These are phyloP conservation scores for Oreochromis niloticus DNA, from an alignment of 2,113 vertebrate genomes.

Conservation along the genomic window DNA sequence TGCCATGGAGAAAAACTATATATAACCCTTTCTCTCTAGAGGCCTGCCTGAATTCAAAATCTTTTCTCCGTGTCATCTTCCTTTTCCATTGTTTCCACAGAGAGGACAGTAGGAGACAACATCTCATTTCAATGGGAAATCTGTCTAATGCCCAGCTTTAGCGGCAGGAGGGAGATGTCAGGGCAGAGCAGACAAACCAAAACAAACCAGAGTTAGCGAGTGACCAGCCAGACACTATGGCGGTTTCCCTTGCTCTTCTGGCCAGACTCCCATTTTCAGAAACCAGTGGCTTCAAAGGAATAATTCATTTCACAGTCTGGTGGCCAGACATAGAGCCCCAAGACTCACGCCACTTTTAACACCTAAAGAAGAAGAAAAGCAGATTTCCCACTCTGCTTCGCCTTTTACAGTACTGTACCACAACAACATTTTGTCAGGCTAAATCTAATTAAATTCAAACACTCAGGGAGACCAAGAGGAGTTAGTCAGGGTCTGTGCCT, in stretches of 20 bases:
- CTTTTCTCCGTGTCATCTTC: neutral
- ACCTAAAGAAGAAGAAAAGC: constrained; percentile 23
- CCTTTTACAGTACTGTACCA: neutral
- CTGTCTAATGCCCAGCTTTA: neutral
- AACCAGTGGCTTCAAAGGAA: constrained; percentile 55
- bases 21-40: neutral
- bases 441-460: neutral
- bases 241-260: constrained; percentile 25
- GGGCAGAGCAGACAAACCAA: constrained; percentile 2
- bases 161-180: neutral
- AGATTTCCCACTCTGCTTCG: neutral
- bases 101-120: constrained; percentile 9
- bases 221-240: neutral
- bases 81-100: constrained; percentile 4
- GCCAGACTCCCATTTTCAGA: constrained; percentile 48
- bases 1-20: constrained; percentile 51
- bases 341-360: constrained; percentile 19
- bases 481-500: neutral
- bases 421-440: neutral
- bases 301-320: constrained; percentile 67
- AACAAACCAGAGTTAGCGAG: neutral
- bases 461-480: neutral
- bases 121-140: constrained; percentile 14
- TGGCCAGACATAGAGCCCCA: constrained; percentile 43
- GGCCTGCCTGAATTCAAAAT: constrained; percentile 1